Percentiles rank a stretch among this genome's conserved stretches.
These are phyloP conservation scores for Zapornia atra DNA, from an alignment of 2,113 vertebrate species.

Conservation along the genomic window DNA sequence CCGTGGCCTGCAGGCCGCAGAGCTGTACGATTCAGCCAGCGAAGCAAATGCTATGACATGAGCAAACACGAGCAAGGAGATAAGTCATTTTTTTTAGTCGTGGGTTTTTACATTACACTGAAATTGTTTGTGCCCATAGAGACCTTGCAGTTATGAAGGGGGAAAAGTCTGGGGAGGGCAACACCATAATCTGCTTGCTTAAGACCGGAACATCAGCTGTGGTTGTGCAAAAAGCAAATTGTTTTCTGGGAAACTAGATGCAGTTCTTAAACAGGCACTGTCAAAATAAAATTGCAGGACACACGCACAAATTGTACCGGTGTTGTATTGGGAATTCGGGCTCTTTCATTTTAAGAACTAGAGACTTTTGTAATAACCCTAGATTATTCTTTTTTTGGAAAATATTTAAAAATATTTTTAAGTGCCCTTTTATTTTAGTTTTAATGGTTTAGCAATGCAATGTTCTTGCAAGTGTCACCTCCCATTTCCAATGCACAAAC, in stretches of 20 bases:
- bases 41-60: not conserved
- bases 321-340: not conserved
- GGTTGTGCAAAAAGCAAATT: not conserved
- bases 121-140: not conserved
- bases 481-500: not conserved
- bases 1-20: not conserved
- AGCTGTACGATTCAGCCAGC: not conserved
- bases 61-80: not conserved
- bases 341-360: not conserved
- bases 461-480: not conserved
- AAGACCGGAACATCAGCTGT: not conserved
- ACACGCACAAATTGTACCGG: not conserved
- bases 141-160: not conserved
- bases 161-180: not conserved
- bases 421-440: not conserved
- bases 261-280: not conserved
- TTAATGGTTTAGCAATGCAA: not conserved
- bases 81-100: not conserved
- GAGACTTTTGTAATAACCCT: not conserved
- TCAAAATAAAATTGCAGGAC: not conserved
- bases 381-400: not conserved
- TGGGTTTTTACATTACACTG: not conserved
- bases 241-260: not conserved
- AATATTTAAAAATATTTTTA: not conserved
- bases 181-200: not conserved